Percentiles rank a stretch among this genome's conserved stretches.
These are phyloP conservation scores for Chaetura pelagica DNA, from an alignment of 2,113 vertebrate species.

Conservation along the genomic window DNA sequence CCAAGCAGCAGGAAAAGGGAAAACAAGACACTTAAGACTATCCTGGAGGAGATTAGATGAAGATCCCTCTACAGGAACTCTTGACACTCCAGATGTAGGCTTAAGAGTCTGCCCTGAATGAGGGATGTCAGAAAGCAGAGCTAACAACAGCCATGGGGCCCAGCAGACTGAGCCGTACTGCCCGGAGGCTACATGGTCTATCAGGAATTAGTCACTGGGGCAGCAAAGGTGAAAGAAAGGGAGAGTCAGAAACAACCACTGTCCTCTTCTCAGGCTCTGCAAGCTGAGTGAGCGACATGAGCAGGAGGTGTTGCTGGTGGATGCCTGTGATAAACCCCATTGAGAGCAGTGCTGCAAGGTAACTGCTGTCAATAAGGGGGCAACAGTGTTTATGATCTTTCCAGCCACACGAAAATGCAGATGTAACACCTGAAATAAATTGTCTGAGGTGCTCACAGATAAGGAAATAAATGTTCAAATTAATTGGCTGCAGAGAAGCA, in stretches of 20 bases:
- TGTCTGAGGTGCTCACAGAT: neutral
- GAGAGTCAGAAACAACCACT: neutral
- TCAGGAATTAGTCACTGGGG: neutral
- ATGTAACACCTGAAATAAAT: neutral
- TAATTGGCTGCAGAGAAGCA: neutral
- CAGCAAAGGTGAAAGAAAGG: neutral
- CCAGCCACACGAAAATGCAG: neutral
- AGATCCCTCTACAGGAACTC: conserved; percentile 12
- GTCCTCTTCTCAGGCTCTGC: accelerated
- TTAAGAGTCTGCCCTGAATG: neutral
- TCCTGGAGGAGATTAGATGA: conserved; percentile 41
- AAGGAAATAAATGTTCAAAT: neutral
- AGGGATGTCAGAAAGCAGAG: neutral
- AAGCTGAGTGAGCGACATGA: accelerated
- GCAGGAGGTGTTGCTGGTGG: neutral
- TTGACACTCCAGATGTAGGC: neutral
- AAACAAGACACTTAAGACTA: conserved; percentile 24
- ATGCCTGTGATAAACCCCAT: neutral
- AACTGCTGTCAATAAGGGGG: neutral
- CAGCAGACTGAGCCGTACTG: neutral
- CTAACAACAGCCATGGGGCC: neutral
- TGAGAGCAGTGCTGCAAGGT: neutral
- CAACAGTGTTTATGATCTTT: neutral
- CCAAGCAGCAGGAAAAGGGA: neutral
- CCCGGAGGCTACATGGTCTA: neutral